Base-by-base conservation (phyloP, 2,888 invertebrate species). In the Eumerus sabulonum region DNA sequence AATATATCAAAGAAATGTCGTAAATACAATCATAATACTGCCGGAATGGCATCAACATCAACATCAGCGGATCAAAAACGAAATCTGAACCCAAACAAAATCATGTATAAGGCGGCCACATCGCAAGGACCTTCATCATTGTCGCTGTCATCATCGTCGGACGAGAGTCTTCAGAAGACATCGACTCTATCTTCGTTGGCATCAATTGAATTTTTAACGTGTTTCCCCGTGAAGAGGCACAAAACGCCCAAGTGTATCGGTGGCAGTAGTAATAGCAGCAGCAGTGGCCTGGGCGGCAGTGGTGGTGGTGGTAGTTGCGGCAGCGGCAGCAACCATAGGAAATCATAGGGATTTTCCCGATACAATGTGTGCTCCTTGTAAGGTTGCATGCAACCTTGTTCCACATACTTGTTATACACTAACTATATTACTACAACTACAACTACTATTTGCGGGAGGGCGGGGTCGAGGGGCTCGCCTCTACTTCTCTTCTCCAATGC, bases 1-100 rank as follows among this genome's bases (percentile, higher is more conserved):
- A 88, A 88, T 71, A 71, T 87, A 14, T 86, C 88, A 16, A 88
- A 87, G 82, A 87, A 87, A 54, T 87, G 87, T 74, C 86, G 87
- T 82, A 87, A 88, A 82, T 87, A 88, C 59, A 86, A 88, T 67
- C 86, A 87, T 63, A 84, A 85, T 0, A 40, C 56, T 1, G 54
- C 19, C 9, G 67, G 40, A 19, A 54, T 57, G 27, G 59, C 76
- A 76, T 60, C 76, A n/a, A 64, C 77, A 36, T 79, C 77, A 14
- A 27, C 27, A 27, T 27, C 27, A 7, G 27, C 27, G 27, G 7
- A 2, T 27, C 27, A 27, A 4, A 27, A 63, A 53, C 9, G n/a
- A 13, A 82, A 45, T 83, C 11, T 82, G 64, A 77, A 83, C 57
- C 76, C 83, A 47, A 77, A 45, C 79, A 70, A 79, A 57, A 27